Evolutionary conservation across 2,888 invertebrate species (phyloP), one percentile per base, ranked within the genome.

Genomic region (Cataglyphis cursor): DNA sequence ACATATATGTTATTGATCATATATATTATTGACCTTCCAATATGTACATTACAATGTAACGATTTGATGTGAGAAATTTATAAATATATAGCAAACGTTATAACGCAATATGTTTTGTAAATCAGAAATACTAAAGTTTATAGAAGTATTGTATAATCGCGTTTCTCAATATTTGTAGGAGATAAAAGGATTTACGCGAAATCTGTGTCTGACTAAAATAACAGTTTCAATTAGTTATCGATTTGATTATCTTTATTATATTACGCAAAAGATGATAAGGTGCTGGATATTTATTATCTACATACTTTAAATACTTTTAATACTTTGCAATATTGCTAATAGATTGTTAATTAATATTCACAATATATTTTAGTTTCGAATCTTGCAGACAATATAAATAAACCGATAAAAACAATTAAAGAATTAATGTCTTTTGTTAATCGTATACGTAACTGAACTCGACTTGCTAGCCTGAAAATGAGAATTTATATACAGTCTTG

Each of bases 131-230:
- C 6, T 24, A 76, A 65, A 76, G 21, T 41, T 9, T 31, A n/a
- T 44, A 31, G 0, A 35, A 12, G 18, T 66, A 24, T 61, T 41
- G 15, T n/a, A 6, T 54, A 65, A 35, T 41, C 41, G 28, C 38
- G 18, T 51, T 64, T 51, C 18, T 51, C 18, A 48, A 62, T 18
- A 75, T 10, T 10, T 28, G n/a, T 3, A 12, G 3, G 6, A 48
- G 38, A 65, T 76, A 76, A 66, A 65, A 28, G 35, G n/a, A 64
- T 64, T 38, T 12, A 8, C 4, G 18, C 24, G 35, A 41, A 65
- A n/a, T n/a, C n/a, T 18, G 18, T 18, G 18, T 54, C 38, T 41
- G 10, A 6, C 15, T 15, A 10, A 66, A 65, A 54, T 57, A 66
- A 76, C 15, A 24, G 51, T 76, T 54, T 21, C 10, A 57, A 57